Percentiles rank a stretch among this genome's conserved stretches.
Conservation (phyloP, 2,113 vertebrate genomes). For the Chionomys nivalis region DNA sequence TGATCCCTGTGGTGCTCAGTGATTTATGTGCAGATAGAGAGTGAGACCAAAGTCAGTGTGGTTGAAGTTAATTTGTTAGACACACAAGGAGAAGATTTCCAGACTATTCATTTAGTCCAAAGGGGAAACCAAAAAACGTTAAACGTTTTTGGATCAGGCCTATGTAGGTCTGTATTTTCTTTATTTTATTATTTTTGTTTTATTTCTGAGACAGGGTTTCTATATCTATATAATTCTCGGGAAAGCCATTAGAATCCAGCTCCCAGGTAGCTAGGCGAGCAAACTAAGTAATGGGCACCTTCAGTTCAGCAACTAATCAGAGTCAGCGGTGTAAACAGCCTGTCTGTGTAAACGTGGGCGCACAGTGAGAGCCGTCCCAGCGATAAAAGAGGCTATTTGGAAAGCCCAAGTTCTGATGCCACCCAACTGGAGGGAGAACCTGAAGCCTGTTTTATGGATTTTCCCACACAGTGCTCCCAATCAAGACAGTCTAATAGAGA, state of each 20-base stretch:
- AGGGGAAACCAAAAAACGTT: neutral
- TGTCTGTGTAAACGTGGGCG: neutral
- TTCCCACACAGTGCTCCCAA: too few species aligned
- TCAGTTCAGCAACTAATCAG: neutral
- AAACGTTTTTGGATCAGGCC: neutral
- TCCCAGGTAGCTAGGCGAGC: neutral
- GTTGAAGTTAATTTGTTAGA: constrained; percentile 5
- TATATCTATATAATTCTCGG: too few species aligned
- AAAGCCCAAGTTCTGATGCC: neutral
- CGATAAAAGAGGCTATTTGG: too few species aligned
- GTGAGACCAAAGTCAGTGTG: neutral
- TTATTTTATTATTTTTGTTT: too few species aligned
- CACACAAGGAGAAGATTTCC: neutral
- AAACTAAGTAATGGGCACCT: neutral
- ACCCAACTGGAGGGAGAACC: neutral
- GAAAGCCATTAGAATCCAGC: neutral
- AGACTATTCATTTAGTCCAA: neutral
- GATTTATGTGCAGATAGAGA: neutral
- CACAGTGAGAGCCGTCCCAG: neutral
- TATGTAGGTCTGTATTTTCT: neutral
- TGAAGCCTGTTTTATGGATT: neutral
- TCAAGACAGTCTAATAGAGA: neutral
- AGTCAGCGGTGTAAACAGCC: too few species aligned
- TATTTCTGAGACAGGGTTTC: too few species aligned
- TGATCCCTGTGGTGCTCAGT: neutral